Evolutionary conservation across 1,140 invertebrate genomes (phyloP).

Genomic region (Ceratosolen fusciceps): DNA sequence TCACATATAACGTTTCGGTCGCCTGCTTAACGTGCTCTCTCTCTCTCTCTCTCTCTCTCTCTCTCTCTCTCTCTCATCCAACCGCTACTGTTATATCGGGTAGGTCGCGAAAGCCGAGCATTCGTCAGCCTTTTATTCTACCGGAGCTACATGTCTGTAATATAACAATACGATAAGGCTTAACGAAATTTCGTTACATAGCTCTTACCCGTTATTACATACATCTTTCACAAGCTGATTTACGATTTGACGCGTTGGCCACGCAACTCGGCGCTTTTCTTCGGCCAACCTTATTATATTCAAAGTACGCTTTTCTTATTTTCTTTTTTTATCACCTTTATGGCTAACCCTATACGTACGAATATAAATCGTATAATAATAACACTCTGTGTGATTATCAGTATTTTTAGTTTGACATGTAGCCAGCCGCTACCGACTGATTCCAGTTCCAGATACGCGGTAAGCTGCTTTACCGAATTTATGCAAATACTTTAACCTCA

Average conservation of each 20-base stretch:
- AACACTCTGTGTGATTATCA: too few relatives aligned
- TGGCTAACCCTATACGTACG: too few relatives aligned
- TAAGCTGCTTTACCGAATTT: neutral
- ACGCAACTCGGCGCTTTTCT: neutral
- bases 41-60: neutral
- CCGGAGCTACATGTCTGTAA: neutral
- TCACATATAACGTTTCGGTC: too few relatives aligned
- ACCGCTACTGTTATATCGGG: neutral
- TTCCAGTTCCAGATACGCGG: neutral
- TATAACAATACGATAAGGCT: neutral
- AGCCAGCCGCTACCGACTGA: too few relatives aligned
- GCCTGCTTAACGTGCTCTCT: neutral
- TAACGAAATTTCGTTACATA: slow-evolving; percentile 5
- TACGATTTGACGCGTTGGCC: neutral
- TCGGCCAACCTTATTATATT: too few relatives aligned
- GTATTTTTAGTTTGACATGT: too few relatives aligned
- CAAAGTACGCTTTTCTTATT: too few relatives aligned
- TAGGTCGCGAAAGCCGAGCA: neutral
- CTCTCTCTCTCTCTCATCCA: neutral
- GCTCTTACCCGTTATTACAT: neutral
- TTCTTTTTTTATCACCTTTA: too few relatives aligned
- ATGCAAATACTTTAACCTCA: neutral
- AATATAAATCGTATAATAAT: too few relatives aligned
- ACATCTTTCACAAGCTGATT: neutral
- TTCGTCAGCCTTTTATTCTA: slow-evolving; percentile 7